Evolutionary conservation across 2,888 invertebrate genomes (phyloP).

Genomic region (Clusia tigrina): DNA sequence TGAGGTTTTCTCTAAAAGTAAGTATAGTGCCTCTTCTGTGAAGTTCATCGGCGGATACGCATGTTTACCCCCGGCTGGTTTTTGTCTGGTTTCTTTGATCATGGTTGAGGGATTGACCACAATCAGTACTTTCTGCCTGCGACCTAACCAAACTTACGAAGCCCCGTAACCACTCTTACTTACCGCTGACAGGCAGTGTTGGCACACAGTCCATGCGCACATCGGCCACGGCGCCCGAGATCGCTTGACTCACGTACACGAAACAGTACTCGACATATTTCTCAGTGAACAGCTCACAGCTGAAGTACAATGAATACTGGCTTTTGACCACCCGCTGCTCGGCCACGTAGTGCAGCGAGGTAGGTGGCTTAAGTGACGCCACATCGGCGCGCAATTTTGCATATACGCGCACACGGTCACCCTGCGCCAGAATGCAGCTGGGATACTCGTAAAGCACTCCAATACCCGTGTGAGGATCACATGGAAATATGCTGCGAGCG

Average conservation of each 20-base stretch:
- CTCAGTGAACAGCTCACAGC: conserved; percentile 84
- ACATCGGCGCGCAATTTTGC: conserved; percentile 77
- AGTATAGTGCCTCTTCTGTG: too few relatives aligned
- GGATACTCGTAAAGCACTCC: conserved; percentile 86
- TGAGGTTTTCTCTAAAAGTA: too few relatives aligned
- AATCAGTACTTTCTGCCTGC: too few relatives aligned
- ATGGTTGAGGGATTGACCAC: too few relatives aligned
- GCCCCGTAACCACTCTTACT: too few relatives aligned
- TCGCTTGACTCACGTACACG: conserved; percentile 85
- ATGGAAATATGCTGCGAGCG: conserved; percentile 83
- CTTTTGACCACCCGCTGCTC: conserved; percentile 74
- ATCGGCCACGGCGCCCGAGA: conserved; percentile 84
- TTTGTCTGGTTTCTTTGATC: too few relatives aligned
- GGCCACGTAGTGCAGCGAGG: conserved; percentile 70
- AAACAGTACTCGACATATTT: conserved; percentile 87
- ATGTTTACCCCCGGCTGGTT: too few relatives aligned
- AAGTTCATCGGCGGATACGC: too few relatives aligned
- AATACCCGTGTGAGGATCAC: conserved; percentile 77
- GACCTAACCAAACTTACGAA: too few relatives aligned
- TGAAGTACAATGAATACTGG: conserved; percentile 78
- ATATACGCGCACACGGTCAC: conserved; percentile 82
- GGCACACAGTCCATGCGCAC: conserved; percentile 86
- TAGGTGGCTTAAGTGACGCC: conserved; percentile 73
- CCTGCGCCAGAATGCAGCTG: conserved; percentile 78
- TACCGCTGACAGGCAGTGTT: conserved; percentile 81